Conservation (phyloP, 2,888 invertebrate genomes). For the Elegia similella region DNA sequence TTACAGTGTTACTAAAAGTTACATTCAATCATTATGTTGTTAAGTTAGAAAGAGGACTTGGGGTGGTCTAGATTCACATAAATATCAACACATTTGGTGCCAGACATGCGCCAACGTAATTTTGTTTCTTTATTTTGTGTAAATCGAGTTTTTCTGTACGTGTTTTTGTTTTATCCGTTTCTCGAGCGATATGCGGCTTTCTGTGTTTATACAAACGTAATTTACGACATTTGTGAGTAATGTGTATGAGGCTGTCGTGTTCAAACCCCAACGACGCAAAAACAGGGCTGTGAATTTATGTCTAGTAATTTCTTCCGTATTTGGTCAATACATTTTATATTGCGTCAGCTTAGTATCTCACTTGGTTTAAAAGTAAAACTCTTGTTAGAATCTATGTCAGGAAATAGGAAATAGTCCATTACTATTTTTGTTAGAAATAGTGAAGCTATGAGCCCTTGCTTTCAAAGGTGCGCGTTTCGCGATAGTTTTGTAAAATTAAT, state of each 20-base stretch:
- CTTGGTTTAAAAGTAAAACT: no score
- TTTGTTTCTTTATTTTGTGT: background rate
- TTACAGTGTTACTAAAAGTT: no score
- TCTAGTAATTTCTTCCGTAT: background rate
- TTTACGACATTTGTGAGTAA: constrained; percentile 3
- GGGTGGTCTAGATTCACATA: background rate
- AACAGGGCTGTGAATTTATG: background rate
- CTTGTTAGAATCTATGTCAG: no score
- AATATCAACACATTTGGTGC: background rate
- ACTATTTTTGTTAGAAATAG: no score
- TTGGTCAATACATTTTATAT: no score
- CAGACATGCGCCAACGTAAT: background rate
- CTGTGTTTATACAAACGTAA: constrained; percentile 5
- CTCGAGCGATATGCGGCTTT: background rate
- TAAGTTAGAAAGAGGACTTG: no score
- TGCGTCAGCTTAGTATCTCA: no score
- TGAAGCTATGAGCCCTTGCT: no score
- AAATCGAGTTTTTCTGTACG: background rate
- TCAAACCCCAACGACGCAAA: background rate
- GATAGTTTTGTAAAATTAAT: no score
- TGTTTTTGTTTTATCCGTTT: background rate
- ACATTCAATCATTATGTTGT: no score
- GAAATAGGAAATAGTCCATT: no score
- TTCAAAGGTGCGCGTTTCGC: no score
- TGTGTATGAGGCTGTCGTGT: background rate